phyloP scores from a whole-genome alignment of 2,888 invertebrate genomes.

The Pseudococcus viburni region DNA sequence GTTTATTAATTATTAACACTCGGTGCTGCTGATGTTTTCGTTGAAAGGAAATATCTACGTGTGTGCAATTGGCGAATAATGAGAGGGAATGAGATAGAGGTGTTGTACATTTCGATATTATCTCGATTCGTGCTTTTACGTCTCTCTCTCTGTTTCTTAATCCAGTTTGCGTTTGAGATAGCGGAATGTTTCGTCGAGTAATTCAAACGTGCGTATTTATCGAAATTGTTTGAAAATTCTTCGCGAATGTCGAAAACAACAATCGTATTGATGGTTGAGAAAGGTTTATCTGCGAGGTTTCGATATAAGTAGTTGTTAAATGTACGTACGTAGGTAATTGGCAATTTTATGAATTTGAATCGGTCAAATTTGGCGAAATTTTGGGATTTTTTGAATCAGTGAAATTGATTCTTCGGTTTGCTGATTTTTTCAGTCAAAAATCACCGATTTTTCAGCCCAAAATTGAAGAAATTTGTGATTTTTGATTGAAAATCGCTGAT shows the following conservation, averaged over 20 bases:
- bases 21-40: not conserved
- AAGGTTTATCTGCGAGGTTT: too few species aligned
- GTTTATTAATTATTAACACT: constrained; percentile 10
- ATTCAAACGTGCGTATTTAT: not conserved
- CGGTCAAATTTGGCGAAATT: too few species aligned
- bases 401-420: too few species aligned
- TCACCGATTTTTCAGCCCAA: too few species aligned
- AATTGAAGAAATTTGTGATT: too few species aligned
- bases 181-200: not conserved
- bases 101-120: not conserved
- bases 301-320: too few species aligned
- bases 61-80: not conserved
- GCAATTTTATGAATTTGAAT: too few species aligned
- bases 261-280: too few species aligned
- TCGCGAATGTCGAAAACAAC: not conserved
- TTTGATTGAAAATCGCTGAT: too few species aligned
- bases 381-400: too few species aligned
- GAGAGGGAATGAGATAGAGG: not conserved
- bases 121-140: not conserved
- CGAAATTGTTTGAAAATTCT: not conserved
- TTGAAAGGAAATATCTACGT: not conserved
- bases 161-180: not conserved
- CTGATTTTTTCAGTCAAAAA: too few species aligned
- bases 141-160: not conserved
- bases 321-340: too few species aligned